A percentile compares a stretch with the other conserved stretches of the same genome.
phyloP scores from a whole-genome alignment of 1,140 invertebrate genomes.

The Steinernema feltiae region DNA sequence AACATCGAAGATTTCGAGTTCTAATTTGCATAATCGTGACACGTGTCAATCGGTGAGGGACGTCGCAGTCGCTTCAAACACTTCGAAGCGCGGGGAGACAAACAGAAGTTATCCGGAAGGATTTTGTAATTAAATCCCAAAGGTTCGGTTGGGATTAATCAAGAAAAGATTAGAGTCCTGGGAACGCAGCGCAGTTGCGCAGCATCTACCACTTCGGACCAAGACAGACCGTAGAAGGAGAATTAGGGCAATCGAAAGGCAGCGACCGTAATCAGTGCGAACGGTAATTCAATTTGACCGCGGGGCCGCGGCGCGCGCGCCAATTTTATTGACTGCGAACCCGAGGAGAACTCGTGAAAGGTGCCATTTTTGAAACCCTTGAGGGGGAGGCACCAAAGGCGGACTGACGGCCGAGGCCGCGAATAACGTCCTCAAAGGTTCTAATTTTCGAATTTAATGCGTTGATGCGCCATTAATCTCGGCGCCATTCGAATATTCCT shows the following conservation, averaged over 20 bases:
- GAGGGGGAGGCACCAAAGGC: neutral
- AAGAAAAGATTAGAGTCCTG: neutral
- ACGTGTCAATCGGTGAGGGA: neutral
- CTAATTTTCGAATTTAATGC: slow-evolving; percentile 7
- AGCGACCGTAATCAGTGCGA: slow-evolving; percentile 2
- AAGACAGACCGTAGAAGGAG: neutral
- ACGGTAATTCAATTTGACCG: neutral
- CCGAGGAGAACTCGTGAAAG: neutral
- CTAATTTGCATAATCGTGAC: slow-evolving; percentile 5
- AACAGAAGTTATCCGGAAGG: no score
- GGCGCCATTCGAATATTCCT: neutral
- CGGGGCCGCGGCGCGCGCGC: no score
- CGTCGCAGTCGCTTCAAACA: neutral
- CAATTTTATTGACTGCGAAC: neutral
- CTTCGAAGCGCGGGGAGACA: no score
- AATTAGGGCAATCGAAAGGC: neutral
- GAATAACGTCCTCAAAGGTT: neutral
- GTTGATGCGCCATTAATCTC: slow-evolving; percentile 9
- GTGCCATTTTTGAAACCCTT: neutral
- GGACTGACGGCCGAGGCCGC: neutral
- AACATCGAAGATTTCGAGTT: neutral
- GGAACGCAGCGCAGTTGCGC: neutral
- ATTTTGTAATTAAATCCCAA: slow-evolving; percentile 6
- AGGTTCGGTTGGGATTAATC: neutral
- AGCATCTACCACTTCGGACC: neutral